These are phyloP conservation scores for Cotesia typhae DNA, from an alignment of 1,140 invertebrate species.

Conservation along the genomic window DNA sequence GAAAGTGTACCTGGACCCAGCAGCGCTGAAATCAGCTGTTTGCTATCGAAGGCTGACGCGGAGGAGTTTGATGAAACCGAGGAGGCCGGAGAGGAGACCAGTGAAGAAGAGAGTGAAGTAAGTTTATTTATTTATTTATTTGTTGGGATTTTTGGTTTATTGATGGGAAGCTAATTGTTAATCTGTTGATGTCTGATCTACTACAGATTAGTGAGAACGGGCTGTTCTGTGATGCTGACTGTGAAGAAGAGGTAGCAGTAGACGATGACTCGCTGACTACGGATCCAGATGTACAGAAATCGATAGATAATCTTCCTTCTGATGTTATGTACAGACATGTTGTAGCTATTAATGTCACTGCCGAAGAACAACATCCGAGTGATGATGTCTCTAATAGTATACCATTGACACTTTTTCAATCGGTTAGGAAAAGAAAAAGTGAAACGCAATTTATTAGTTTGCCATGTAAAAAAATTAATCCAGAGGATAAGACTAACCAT, in stretches of 20 bases:
- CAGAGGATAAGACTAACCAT: slow-evolving; percentile 52
- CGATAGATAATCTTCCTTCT: slow-evolving; percentile 31
- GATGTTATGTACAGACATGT: slow-evolving; percentile 16
- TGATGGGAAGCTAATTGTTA: neutral
- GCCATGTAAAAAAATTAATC: slow-evolving; percentile 60
- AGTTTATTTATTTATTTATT: neutral
- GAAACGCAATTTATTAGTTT: slow-evolving; percentile 56
- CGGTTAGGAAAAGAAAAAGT: slow-evolving; percentile 61
- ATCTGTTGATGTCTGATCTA: neutral
- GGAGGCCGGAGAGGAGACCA: slow-evolving; percentile 46
- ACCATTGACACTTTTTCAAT: slow-evolving; percentile 55
- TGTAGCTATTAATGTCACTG: slow-evolving; percentile 8
- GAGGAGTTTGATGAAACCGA: slow-evolving; percentile 57
- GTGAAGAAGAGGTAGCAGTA: slow-evolving; percentile 48
- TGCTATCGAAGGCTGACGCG: slow-evolving; percentile 51
- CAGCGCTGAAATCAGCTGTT: slow-evolving; percentile 46
- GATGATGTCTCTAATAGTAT: slow-evolving; percentile 52
- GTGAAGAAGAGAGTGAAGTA: slow-evolving; percentile 56
- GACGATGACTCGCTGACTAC: slow-evolving; percentile 41
- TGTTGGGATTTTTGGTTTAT: neutral
- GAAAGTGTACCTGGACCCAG: slow-evolving; percentile 57
- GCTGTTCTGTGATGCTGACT: slow-evolving; percentile 54
- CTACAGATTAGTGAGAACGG: slow-evolving; percentile 56
- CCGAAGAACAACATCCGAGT: neutral
- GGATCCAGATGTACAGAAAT: slow-evolving; percentile 36